Base-by-base conservation (phyloP, 2,797 vertebrate species). In the Mareca penelope region DNA sequence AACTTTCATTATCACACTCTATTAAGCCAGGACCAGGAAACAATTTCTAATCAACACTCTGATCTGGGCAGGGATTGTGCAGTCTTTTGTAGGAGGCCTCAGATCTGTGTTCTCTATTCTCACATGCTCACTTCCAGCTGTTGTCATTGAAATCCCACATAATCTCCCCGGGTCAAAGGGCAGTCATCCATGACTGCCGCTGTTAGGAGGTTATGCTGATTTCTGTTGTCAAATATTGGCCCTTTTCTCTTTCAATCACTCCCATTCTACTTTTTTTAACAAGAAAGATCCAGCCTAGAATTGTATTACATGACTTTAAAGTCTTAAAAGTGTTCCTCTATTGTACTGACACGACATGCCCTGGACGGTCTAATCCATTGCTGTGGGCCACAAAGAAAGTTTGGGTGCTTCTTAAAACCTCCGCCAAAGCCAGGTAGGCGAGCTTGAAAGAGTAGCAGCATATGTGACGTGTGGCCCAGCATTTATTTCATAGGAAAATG, bases 281-380 rank as follows among this genome's bases (percentile, higher is more conserved):
- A 97, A 97, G 97, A 98, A 97, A 97, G 96, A 97, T 97, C 95
- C 96, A 98, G 97, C 94, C 97, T 96, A 97, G 97, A 97, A 98
- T 98, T 98, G 98, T 97, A 98, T 98, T 98, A 98, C 98, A 98
- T 97, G 98, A 98, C 97, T 98, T 98, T 98, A 97, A 98, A 98
- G 98, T 98, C 98, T 98, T 98, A 98, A 97, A 98, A 98, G 96
- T 98, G 97, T 96, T 96, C 90, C 64, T 94, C 97, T 97, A 97
- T 98, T 98, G 97, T 98, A 72, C 86, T 93, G 31, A 97, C 96
- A 96, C 91, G 87, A 98, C 97, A 97, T 97, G 97, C 96, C 93
- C 90, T 82, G 94, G 95, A 97, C 61, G 83, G 96, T 97, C 95
- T 97, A 92, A 97, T 97, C 97, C 97, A 95, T 97, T 87, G 88